These are phyloP conservation scores for Chondrosia reniformis DNA, from an alignment of 37 sponge, comb jelly and placozoan genomes.

Conservation along the genomic window DNA sequence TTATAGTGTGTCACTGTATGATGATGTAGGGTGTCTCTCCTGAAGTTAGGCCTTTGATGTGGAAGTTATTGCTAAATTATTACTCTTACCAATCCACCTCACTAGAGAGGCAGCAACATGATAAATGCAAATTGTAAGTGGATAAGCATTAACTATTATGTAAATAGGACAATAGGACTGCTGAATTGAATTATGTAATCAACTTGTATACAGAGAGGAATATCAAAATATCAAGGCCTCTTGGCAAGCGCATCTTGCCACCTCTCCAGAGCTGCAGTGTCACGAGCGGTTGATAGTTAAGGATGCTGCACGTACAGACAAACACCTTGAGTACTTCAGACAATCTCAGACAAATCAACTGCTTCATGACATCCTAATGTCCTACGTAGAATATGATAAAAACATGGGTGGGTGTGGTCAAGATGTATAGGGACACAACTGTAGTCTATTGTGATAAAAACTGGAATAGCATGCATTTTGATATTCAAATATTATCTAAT, in stretches of 20 bases:
- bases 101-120: slow-evolving; percentile 16
- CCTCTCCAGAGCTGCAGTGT: neutral
- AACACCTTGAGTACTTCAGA: slow-evolving; percentile 9
- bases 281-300: slow-evolving; percentile 5
- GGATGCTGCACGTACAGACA: slow-evolving; percentile 13
- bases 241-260: neutral
- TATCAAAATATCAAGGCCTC: neutral
- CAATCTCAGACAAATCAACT: neutral
- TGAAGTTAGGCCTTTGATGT: slow-evolving; percentile 22
- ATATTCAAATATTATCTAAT: neutral
- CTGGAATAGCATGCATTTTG: too few relatives aligned
- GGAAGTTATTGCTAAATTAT: slow-evolving; percentile 40
- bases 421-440: neutral
- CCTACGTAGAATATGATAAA: neutral
- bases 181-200: neutral
- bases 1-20: neutral
- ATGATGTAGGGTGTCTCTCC: slow-evolving; percentile 7
- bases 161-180: neutral
- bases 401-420: slow-evolving; percentile 2
- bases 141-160: neutral
- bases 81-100: slow-evolving; percentile 35
- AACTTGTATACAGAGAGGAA: neutral
- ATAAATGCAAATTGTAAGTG: slow-evolving; percentile 6
- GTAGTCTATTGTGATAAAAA: slow-evolving; percentile 1
- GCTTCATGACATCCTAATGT: slow-evolving; percentile 1